Evolutionary conservation across 2,888 invertebrate species (phyloP).

Genomic region (Podotricha telesiphe): DNA sequence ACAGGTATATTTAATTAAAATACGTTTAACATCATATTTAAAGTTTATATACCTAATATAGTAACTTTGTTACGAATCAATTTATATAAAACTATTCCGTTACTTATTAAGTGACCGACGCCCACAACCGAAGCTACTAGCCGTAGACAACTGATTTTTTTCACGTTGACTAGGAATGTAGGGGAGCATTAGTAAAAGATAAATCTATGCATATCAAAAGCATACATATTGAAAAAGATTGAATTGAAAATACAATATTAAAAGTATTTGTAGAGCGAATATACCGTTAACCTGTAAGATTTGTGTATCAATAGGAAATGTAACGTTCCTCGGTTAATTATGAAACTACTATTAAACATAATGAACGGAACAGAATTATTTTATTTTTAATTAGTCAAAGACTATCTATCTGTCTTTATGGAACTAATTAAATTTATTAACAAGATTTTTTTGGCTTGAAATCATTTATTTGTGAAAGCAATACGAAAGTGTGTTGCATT

Average conservation of each 20-base stretch:
- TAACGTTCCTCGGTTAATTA: conserved; percentile 8
- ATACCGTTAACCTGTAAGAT: neutral
- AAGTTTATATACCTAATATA: too few relatives aligned
- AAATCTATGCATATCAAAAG: neutral
- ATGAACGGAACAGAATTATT: conserved; percentile 12
- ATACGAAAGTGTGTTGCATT: conserved; percentile 27
- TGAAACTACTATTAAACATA: conserved; percentile 4
- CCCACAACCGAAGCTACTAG: too few relatives aligned
- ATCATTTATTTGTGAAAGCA: conserved; percentile 25
- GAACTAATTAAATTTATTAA: conserved; percentile 16
- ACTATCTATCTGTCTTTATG: conserved; percentile 5
- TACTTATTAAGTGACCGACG: too few relatives aligned
- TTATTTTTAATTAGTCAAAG: conserved; percentile 17
- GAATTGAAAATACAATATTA: neutral
- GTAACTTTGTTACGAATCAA: too few relatives aligned
- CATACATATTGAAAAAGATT: neutral
- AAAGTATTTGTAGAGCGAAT: conserved; percentile 1
- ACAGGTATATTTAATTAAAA: too few relatives aligned
- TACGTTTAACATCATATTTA: too few relatives aligned
- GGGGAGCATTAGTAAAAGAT: neutral
- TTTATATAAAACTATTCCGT: too few relatives aligned
- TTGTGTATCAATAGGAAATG: conserved; percentile 18
- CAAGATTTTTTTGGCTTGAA: neutral
- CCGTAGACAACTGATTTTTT: too few relatives aligned
- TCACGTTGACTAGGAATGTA: too few relatives aligned